Percentiles rank a stretch among this genome's conserved stretches.
Evolutionary conservation across 2,113 vertebrate genomes (phyloP).

Genomic region (Sceloporus undulatus): DNA sequence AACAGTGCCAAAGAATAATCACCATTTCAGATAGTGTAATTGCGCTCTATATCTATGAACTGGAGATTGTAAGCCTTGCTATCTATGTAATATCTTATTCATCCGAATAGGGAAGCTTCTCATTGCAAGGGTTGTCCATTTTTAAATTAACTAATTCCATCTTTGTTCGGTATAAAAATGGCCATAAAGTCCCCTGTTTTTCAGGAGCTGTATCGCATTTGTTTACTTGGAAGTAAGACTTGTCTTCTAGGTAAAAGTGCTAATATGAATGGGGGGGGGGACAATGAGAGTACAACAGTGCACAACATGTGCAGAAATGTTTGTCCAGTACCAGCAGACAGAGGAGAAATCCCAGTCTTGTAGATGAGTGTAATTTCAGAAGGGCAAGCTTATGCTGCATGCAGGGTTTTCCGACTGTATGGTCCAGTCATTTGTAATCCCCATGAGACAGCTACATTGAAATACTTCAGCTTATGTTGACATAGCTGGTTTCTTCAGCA

Average conservation of each 20-base stretch:
- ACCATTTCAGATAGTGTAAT: neutral
- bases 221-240: neutral
- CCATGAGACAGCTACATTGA: neutral
- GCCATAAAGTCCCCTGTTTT: neutral
- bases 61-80: too few relatives aligned
- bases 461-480: neutral
- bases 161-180: neutral
- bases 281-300: neutral
- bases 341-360: neutral
- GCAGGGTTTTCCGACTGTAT: neutral
- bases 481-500: neutral
- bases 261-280: neutral
- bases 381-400: neutral
- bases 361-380: neutral
- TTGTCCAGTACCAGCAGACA: neutral
- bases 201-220: neutral
- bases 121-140: neutral
- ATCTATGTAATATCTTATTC: too few relatives aligned
- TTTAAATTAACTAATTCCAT: neutral
- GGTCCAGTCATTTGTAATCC: neutral
- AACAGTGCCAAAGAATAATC: too few relatives aligned
- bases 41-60: neutral
- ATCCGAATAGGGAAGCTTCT: too few relatives aligned
- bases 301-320: neutral
- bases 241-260: neutral